Evolutionary conservation across 2,888 invertebrate genomes (phyloP), one percentile per base, ranked within the genome.

Genomic region (Cinara cedri): DNA sequence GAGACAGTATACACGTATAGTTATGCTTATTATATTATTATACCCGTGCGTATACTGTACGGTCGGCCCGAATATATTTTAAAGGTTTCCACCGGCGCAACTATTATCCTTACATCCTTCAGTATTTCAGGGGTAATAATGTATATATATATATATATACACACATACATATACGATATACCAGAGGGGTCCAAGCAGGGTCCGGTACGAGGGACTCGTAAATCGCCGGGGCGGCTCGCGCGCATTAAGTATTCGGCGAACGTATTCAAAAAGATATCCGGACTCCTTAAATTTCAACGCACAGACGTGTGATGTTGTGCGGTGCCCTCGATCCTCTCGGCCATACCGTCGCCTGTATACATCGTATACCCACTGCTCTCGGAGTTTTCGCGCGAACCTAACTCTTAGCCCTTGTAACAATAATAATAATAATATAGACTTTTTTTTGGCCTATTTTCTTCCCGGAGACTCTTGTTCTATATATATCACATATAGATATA

Each of bases 221-320:
- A 75, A 75, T 76, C 76, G 68, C 49, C n/a, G 34, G 34, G 34
- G 34, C 34, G 3, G 34, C 3, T 6, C 34, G 3, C 19, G 66
- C 76, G 68, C 66, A 76, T 76, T 68, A 66, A 57, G 46, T 76
- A 76, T 76, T 76, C 76, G 66, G 68, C 57, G 57, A 49, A 68
- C 76, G 76, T 68, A 68, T 76, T 66, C 76, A 68, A 76, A 34
- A 76, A 76, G 68, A 76, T 76, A 76, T 57, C 76, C 68, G 46
- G 51, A 68, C 66, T 76, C 66, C 60, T 76, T 76, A 76, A 76
- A 76, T 76, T 76, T 76, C 76, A 76, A 76, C 76, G 55, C 66
- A 68, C 68, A 68, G 60, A 68, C 76, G 76, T 68, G 76, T 76
- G 76, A 68, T 68, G 72, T 6, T 6, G 34, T 34, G n/a, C n/a